Conservation (phyloP, 2,888 invertebrate genomes). For the Erpobdella octoculata region DNA sequence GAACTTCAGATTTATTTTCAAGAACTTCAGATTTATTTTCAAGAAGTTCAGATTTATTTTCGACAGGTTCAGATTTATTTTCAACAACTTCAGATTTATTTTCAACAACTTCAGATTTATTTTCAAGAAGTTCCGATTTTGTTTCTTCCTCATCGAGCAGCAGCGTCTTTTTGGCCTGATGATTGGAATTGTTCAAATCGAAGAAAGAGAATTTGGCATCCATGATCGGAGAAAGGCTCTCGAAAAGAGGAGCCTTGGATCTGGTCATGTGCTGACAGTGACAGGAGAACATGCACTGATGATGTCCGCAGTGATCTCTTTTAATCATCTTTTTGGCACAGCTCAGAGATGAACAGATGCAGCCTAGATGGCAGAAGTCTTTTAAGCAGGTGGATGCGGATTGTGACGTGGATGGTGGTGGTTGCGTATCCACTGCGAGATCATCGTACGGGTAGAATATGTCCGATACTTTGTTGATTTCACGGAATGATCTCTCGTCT, state of each 20-base stretch:
- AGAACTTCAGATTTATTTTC: no score
- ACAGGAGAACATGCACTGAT: constrained; percentile 25
- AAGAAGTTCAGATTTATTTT: no score
- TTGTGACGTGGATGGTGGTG: not conserved
- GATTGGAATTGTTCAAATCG: not conserved
- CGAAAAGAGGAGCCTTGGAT: constrained; percentile 14
- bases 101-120: not conserved
- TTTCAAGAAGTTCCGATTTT: not conserved
- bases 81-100: not conserved
- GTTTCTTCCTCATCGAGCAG: not conserved
- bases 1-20: no score
- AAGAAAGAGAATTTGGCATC: constrained; percentile 7
- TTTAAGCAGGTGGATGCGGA: not conserved
- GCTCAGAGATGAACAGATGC: constrained; percentile 4
- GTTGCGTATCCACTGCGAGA: not conserved
- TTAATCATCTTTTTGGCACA: not conserved
- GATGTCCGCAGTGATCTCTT: constrained; percentile 11
- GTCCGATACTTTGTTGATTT: no score
- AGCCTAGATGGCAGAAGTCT: constrained; percentile 15
- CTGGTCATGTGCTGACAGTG: constrained; percentile 25
- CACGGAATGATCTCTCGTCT: no score
- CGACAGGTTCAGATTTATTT: no score
- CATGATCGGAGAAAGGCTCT: constrained; percentile 2
- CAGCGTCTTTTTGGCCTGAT: not conserved
- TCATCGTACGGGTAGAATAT: not conserved